Base-by-base conservation (phyloP, 2,113 vertebrate genomes). In the Bubo blakistoni region DNA sequence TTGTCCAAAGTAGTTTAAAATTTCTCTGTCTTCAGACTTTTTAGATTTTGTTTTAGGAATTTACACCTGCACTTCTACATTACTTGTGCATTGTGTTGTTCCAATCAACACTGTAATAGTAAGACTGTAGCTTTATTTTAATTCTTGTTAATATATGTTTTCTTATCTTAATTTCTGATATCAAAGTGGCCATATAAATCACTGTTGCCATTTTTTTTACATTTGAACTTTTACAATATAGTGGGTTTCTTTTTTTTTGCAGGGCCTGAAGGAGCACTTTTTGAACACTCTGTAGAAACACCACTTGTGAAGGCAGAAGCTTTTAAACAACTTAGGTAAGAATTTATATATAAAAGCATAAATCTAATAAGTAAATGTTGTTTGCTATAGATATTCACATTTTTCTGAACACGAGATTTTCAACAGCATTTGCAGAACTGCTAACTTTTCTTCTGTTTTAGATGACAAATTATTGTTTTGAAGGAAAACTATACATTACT, bases 251-350 rank as follows among this genome's bases (percentile, higher is more conserved):
- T 13, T 93, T 82, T 85, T 92, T 73, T 63, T 84, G 62, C 96
- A 99, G 99, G 99, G 20, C 98, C 98, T 59, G 99, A 99, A 97
- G 99, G 99, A 49, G 99, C 99, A 16, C 95, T 99, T 86, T 99
- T 99, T 97, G 99, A 99, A 96, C 99, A 99, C 81, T 99, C 99
- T 27, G 99, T 99, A 89, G 99, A 99, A 97, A 99, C 98, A 8
- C 99, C 99, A 2, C 96, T 99, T 84, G 96, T 99, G 70, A 99
- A 96, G 95, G 98, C 99, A 6, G 98, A 99, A 82, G 97, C 98
- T 51, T 98, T 98, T 81, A 99, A 98, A 97, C 98, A 99, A 44
- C 98, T 99, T 47, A 98, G 98, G 99, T 99, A 98, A 98, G 97
- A 87, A 89, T 52, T 80, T 79, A 61, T 36, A 66, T 65, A 32